Conservation (phyloP, 2,888 invertebrate species). For the Trichogramma evanescens region DNA sequence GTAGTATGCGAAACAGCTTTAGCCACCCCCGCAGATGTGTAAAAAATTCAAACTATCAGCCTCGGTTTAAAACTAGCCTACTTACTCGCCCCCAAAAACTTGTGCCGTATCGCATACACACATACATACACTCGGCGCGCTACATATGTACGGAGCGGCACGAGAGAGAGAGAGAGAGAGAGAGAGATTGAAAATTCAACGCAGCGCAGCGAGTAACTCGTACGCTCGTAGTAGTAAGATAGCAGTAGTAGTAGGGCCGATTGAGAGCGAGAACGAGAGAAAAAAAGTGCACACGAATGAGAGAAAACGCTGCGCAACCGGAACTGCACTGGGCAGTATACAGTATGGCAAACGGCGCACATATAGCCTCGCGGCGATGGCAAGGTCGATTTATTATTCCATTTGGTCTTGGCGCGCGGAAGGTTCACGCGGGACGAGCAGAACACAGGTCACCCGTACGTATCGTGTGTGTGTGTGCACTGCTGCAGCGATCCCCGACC, state of each 20-base stretch:
- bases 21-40: too few species aligned
- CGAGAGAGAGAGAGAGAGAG: too few species aligned
- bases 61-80: too few species aligned
- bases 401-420: constrained; percentile 2
- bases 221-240: not conserved
- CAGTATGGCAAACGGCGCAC: too few species aligned
- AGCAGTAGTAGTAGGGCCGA: not conserved
- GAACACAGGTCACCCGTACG: not conserved
- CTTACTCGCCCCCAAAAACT: too few species aligned
- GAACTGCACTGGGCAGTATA: not conserved
- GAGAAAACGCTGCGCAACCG: not conserved
- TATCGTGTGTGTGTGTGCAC: not conserved
- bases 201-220: not conserved
- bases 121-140: too few species aligned
- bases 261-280: not conserved
- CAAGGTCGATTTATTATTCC: constrained; percentile 21
- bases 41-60: too few species aligned
- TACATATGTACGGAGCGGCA: too few species aligned
- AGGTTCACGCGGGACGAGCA: constrained; percentile 13
- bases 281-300: not conserved
- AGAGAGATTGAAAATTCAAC: too few species aligned
- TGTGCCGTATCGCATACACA: too few species aligned
- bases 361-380: constrained; percentile 2
- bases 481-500: too few species aligned
- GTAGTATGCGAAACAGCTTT: too few species aligned